Base-by-base conservation (phyloP, 2,797 vertebrate species). In the Takifugu rubripes region DNA sequence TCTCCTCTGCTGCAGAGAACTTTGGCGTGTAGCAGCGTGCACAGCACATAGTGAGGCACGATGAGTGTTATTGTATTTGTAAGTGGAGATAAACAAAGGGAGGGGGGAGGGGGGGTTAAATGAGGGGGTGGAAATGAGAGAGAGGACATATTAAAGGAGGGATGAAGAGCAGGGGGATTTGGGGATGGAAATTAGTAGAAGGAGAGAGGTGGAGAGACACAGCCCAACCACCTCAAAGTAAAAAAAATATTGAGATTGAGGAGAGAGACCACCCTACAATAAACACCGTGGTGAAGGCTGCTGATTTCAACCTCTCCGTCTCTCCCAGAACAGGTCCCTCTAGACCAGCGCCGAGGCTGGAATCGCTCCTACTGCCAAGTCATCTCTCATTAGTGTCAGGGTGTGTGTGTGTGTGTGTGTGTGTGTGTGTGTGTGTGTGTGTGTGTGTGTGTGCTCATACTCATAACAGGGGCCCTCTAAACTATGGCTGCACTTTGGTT, bases 161-260 rank as follows among this genome's bases (percentile, higher is more conserved):
- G 29, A 71, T 36, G 45, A 56, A 33, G 51, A 60, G 21, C 31
- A 2, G 48, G 40, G 26, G 12, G 16, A 0, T 46, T n/a, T 42
- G 54, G 54, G 52, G 52, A 49, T 66, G 57, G 54, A 53, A 69
- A 68, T 65, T 44, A 67, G 53, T 61, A 59, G 51, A 48, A 17
- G 48, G 54, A 54, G 49, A 36, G 50, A 45, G 54, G 54, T 16
- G 36, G 55, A 61, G 46, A 58, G 62, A 68, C 36, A 52, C 56
- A 78, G 48, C 61, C 27, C 56, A 75, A 86, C 84, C 75, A 85
- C 85, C 81, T 77, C 70, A 80, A 80, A 78, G 78, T 67, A 68
- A 74, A 52, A 59, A 59, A 64, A 40, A 52, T 6, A 68, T 25
- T 2, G 31, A 54, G 54, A 50, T n/a, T 50, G 49, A 47, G 63